Evolutionary conservation across 2,888 invertebrate genomes (phyloP), one percentile per base, ranked within the genome.

Genomic region (Pseudococcus longispinus): DNA sequence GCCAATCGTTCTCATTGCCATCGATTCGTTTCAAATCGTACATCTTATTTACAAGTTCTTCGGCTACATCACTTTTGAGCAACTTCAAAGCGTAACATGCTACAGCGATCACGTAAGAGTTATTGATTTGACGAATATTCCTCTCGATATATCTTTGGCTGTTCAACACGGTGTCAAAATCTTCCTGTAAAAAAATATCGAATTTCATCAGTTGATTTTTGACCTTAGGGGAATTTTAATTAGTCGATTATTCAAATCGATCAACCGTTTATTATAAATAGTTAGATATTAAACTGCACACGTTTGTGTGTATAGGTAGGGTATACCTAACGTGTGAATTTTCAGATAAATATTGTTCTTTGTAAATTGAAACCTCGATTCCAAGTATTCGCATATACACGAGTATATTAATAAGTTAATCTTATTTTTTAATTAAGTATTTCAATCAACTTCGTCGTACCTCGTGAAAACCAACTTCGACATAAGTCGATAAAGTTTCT

Each of bases 1-100:
- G 93, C 94, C 94, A 94, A 1, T 94, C 94, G 88, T 94, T 94
- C 89, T 94, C 94, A 0, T 93, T 93, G 89, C 94, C 94, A 90
- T 94, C 94, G 0, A 93, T 93, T 0, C 93, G 94, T 0, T 94
- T 94, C 0, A 92, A 92, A 88, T 93, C 93, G 37, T 92, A 91
- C 65, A 94, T 89, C 88, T 93, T 93, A 11, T 92, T 91, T 3
- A 94, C 90, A 0, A 93, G 93, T 91, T 93, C 93, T 0, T 92
- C 92, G 0, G 93, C 92, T 60, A 92, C 89, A 0, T 92, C 91
- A 89, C 93, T 93, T 89, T 92, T 92, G 13, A 92, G 91, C 42
- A 93, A 90, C 13, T 93, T 93, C 44, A 94, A 90, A 0, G 93
- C 93, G 55, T 93, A 90, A 0, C 93, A 93, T 1, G 93, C 91